Percentiles rank a stretch among this genome's conserved stretches.
These are phyloP conservation scores for Tapera naevia DNA, from an alignment of 2,797 vertebrate species.

Conservation along the genomic window DNA sequence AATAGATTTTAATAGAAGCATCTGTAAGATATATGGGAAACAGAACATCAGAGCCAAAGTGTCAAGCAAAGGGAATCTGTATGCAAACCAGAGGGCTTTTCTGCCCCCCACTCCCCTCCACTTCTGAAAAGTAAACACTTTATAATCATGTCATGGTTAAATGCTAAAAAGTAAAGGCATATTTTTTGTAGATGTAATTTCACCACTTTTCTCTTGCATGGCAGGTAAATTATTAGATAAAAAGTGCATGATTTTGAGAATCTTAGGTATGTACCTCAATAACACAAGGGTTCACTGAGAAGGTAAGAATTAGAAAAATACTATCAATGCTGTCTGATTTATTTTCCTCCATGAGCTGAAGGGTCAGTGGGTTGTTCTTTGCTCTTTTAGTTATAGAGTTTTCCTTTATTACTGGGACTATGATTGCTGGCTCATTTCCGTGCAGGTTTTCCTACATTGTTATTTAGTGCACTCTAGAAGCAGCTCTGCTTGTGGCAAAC, in stretches of 20 bases:
- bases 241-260: not conserved
- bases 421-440: not conserved
- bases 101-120: no score
- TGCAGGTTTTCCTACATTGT: not conserved
- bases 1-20: not conserved
- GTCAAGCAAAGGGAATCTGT: not conserved
- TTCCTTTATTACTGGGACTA: not conserved
- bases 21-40: not conserved
- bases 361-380: not conserved
- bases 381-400: not conserved
- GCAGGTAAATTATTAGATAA: not conserved
- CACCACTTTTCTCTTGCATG: not conserved
- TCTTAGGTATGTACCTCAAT: not conserved
- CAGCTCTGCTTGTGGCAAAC: not conserved
- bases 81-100: not conserved
- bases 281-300: not conserved
- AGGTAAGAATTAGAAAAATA: not conserved
- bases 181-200: not conserved
- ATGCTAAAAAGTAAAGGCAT: not conserved
- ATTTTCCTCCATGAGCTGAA: not conserved
- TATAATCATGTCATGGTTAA: not conserved
- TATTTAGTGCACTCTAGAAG: not conserved
- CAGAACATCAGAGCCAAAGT: not conserved
- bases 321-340: not conserved
- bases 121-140: not conserved